A percentile compares a stretch with the other conserved stretches of the same genome.
These are phyloP conservation scores for Flexamia atlantica DNA, from an alignment of 2,888 invertebrate genomes.

Conservation along the genomic window DNA sequence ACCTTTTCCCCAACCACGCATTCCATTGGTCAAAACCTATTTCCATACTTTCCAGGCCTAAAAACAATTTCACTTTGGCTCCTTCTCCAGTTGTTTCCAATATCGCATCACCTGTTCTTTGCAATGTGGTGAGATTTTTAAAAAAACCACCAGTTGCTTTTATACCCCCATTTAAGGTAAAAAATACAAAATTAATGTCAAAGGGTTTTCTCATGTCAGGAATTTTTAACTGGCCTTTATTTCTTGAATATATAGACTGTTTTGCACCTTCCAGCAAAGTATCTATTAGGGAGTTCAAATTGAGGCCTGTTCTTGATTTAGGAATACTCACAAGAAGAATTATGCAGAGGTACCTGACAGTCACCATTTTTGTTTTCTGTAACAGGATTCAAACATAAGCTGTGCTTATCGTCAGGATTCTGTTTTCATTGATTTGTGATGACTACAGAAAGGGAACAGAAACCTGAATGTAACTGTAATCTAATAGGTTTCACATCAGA, in stretches of 20 bases:
- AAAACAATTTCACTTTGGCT: background rate
- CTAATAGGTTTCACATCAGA: too few relatives aligned
- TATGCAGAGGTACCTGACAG: background rate
- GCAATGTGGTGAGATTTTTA: constrained; percentile 31
- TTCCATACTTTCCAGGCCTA: constrained; percentile 29
- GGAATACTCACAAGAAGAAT: background rate
- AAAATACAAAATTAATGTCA: background rate
- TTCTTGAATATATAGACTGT: background rate
- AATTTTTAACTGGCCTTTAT: constrained; percentile 4
- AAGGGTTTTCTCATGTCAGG: constrained; percentile 23
- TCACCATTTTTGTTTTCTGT: background rate
- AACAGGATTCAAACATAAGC: constrained; percentile 5
- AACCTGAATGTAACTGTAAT: too few relatives aligned
- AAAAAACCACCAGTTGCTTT: constrained; percentile 32
- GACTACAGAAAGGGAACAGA: too few relatives aligned
- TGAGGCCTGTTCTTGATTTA: background rate
- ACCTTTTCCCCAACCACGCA: background rate
- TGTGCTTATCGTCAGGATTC: too few relatives aligned
- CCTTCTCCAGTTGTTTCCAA: background rate
- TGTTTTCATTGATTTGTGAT: too few relatives aligned
- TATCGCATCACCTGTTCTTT: background rate
- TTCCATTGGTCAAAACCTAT: constrained; percentile 11
- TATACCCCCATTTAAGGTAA: background rate
- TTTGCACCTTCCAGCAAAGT: background rate
- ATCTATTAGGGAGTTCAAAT: background rate